These are phyloP conservation scores for Karalla daura DNA, from an alignment of 2,797 vertebrate genomes.

Conservation along the genomic window DNA sequence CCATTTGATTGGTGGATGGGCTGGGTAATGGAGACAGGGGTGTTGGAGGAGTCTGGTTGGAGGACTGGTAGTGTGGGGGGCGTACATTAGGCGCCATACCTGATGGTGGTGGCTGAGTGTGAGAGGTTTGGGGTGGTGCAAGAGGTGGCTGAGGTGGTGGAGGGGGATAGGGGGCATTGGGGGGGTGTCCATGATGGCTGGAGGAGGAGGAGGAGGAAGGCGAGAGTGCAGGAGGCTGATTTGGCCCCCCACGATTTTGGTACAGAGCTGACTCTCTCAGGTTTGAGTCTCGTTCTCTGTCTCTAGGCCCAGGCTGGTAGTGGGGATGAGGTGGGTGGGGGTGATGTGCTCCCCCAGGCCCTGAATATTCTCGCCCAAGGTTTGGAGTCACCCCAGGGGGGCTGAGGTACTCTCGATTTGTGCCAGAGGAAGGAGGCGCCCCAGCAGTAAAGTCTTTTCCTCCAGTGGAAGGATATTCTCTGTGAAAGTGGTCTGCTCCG, in stretches of 20 bases:
- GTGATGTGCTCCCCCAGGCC: conserved; percentile 73
- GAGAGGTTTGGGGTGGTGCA: conserved; percentile 70
- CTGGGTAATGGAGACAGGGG: conserved; percentile 84
- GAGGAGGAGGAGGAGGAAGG: conserved; percentile 82
- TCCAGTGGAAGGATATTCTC: conserved; percentile 83
- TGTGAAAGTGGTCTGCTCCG: conserved; percentile 84
- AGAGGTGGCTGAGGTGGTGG: conserved; percentile 73
- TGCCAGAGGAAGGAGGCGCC: conserved; percentile 73
- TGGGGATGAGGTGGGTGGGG: conserved; percentile 75
- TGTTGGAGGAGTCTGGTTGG: conserved; percentile 83
- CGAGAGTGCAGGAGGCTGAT: conserved; percentile 82
- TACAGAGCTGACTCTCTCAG: conserved; percentile 80
- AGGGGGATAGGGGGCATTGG: conserved; percentile 76
- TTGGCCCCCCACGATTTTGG: conserved; percentile 80
- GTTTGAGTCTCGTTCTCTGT: conserved; percentile 81
- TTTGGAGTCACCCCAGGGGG: conserved; percentile 83
- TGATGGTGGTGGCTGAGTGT: conserved; percentile 72
- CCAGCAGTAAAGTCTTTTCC: conserved; percentile 87
- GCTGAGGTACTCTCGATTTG: conserved; percentile 85
- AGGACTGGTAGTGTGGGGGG: conserved; percentile 79
- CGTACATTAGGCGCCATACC: conserved; percentile 73
- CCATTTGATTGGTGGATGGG: conserved; percentile 84
- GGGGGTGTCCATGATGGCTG: conserved; percentile 76
- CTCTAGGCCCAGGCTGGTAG: conserved; percentile 78
- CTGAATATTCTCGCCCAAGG: conserved; percentile 81